Base-by-base conservation (phyloP, 1,140 invertebrate species). In the Steinernema khuongi region DNA sequence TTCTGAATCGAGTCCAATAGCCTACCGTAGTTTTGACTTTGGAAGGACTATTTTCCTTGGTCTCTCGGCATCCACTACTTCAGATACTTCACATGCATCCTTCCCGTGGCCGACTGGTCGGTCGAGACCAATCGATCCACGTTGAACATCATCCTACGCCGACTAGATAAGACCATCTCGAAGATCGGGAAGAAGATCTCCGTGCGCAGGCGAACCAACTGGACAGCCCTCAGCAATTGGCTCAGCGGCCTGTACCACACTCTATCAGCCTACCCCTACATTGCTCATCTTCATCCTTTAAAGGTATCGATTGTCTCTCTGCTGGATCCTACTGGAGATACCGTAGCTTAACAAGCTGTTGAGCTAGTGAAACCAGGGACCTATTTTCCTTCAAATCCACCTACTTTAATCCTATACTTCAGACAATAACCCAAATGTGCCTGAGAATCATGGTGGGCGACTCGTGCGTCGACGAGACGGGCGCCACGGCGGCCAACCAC, bases 101-200 rank as follows among this genome's bases (percentile, higher is more conserved):
- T 98, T 60, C 94, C 96, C 0, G 91, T 92, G 0, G 94, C 93
- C 0, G 95, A 99, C 83, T 99, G 96, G 96, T 91, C 93, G 0
- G 93, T 95, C 80, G 96, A 98, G 85, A 90, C 93, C 0, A 90
- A 97, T 85, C 87, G 93, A 79, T 94, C 95, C 19, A 92, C 94
- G 0, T 87, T 99, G 0, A 93, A 93, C 31, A 92, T 93, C 76
- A 93, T 99, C 74, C 87, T 98, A 1, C 88, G 95, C 28, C 88
- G 96, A 76, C 88, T 99, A 0, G 96, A 99, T 84, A 96, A 98
- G 87, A 94, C 96, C 0, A 98, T 99, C 83, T 90, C 91, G 31
- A 99, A 99, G 87, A 96, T 99, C 76, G 93, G 93, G 43, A 99
- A 99, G 85, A 97, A 90, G 92, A 91, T 14, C 93, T 95, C 71